A percentile compares a stretch with the other conserved stretches of the same genome.
phyloP scores from a whole-genome alignment of 2,113 vertebrate species.

The Sinocyclocheilus grahami region DNA sequence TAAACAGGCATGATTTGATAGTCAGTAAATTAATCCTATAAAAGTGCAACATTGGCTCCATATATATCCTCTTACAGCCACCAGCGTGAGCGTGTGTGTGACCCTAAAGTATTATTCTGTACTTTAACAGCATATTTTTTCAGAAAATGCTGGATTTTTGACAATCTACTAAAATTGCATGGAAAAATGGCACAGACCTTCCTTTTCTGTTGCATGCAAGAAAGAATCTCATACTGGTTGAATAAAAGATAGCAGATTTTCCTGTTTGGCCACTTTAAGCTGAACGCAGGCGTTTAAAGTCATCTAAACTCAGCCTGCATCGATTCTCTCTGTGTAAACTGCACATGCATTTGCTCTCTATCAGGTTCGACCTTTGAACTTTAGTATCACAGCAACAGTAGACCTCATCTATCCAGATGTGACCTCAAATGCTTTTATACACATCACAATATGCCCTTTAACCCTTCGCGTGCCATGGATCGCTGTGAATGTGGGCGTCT shows the following conservation, averaged over 20 bases:
- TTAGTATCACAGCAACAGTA: conserved; percentile 3
- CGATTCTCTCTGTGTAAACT: conserved; percentile 7
- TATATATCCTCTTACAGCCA: conserved; percentile 4
- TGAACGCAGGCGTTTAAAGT: background rate
- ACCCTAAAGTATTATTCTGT: background rate
- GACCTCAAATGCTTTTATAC: background rate
- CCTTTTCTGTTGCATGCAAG: background rate
- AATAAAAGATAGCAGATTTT: background rate
- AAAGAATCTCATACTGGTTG: background rate
- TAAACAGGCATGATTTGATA: conserved; percentile 36
- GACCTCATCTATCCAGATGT: background rate
- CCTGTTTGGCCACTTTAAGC: background rate
- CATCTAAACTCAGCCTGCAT: background rate
- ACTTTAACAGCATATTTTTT: background rate
- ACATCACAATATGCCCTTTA: background rate
- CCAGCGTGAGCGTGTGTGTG: background rate
- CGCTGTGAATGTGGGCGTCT: conserved; percentile 1
- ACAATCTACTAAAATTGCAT: background rate
- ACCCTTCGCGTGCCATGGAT: background rate
- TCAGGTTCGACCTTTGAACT: background rate
- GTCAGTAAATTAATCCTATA: conserved; percentile 34
- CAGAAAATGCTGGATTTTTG: background rate
- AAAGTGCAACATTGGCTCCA: conserved; percentile 26
- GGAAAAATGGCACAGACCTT: background rate
- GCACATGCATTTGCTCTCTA: background rate